Evolutionary conservation across 64 coral and sea anemone genomes (phyloP), one percentile per base, ranked within the genome.

Genomic region (Hydrozoanthus tunicans): DNA sequence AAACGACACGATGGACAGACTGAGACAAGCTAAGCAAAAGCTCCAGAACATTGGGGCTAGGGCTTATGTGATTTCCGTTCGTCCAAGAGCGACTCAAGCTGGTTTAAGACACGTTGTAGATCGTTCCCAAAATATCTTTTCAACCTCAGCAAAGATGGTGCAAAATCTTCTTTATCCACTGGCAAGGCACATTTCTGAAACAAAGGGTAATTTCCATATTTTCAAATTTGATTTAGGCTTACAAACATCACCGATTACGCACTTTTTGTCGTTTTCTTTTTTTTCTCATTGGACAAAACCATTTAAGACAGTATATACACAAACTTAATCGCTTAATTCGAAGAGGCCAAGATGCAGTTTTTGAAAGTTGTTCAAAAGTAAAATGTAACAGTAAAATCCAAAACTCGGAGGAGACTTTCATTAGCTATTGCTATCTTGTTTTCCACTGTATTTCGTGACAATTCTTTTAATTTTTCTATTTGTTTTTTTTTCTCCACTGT

Each of bases 41-140:
- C 82, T 86, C 6, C 17, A 26, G 9, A 65, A 86, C 23, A 71
- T 86, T 6, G 82, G 82, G 70, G 82, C n/a, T 70, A 86, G 82
- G 53, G 71, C 65, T 2, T 86, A 86, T 64, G 82, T 86, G n/a
- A 86, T 86, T 26, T 24, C 62, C 53, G 54, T 86, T 70, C 52
- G 82, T 20, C 58, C 64, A 2, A 86, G 71, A 55, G 51, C 64
- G 71, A 12, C 52, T 9, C 51, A 8, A 9, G 53, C 66, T 4
- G 62, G 14, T 23, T 86, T 86, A n/a, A 72, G 51, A 3, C 66
- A 64, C 17, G 26, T 86, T 51, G 82, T 86, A 72, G 82, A 71
- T 13, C 51, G 54, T 70, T 70, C 51, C 53, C 9, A 71, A 24
- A 64, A 71, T 17, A 71, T 72, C 23, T 86, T 86, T 57, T n/a